These are phyloP conservation scores for Heliothis subflexa DNA, from an alignment of 1,140 invertebrate genomes.

Conservation along the genomic window DNA sequence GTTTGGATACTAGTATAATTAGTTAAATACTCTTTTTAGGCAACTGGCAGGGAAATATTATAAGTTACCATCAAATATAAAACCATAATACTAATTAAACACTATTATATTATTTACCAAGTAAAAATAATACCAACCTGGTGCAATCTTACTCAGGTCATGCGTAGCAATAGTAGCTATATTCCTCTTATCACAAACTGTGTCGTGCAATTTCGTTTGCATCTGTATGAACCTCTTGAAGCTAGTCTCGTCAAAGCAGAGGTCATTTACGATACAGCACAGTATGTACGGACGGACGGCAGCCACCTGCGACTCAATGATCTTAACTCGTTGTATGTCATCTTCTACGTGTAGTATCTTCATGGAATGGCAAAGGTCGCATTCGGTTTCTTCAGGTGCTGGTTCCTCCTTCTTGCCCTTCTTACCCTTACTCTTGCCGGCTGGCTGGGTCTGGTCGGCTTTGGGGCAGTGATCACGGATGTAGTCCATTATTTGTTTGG, in stretches of 20 bases:
- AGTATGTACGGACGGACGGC: constrained; percentile 90
- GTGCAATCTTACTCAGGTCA: constrained; percentile 89
- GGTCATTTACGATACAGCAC: constrained; percentile 90
- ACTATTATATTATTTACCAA: too few species aligned
- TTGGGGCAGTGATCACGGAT: constrained; percentile 88
- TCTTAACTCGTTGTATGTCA: constrained; percentile 85
- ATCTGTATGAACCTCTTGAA: constrained; percentile 93
- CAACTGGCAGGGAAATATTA: too few species aligned
- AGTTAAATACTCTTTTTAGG: too few species aligned
- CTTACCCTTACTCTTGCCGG: constrained; percentile 85
- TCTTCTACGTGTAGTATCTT: constrained; percentile 88
- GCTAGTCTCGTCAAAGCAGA: constrained; percentile 88
- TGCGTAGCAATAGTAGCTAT: constrained; percentile 94
- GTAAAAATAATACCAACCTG: constrained; percentile 73
- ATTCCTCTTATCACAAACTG: constrained; percentile 92
- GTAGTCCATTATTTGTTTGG: constrained; percentile 90
- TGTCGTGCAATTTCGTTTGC: constrained; percentile 93
- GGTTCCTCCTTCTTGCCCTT: constrained; percentile 80
- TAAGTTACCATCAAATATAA: background rate
- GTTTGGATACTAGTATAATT: too few species aligned
- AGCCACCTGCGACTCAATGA: constrained; percentile 86
- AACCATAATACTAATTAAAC: constrained; percentile 25
- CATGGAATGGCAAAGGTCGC: constrained; percentile 73
- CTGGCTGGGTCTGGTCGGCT: constrained; percentile 67
- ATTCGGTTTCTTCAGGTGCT: constrained; percentile 61